Evolutionary conservation across 1,140 invertebrate genomes (phyloP).

Genomic region (Drosophila rufa): DNA sequence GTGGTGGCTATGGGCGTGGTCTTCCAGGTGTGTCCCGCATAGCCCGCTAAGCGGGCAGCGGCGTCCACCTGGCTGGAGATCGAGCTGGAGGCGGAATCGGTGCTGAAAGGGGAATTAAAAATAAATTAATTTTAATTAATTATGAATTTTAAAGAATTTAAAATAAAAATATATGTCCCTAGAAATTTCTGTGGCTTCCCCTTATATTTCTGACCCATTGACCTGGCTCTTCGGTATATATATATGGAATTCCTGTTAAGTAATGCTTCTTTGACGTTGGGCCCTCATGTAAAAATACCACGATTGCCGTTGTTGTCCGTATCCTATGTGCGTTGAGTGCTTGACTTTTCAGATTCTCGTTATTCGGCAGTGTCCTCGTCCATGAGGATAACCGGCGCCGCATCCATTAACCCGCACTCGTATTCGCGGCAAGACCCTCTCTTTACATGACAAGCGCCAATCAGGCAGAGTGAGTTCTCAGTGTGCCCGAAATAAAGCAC

Average conservation of each 20-base stretch:
- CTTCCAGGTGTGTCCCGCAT: slow-evolving; percentile 83
- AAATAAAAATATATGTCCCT: too few species aligned
- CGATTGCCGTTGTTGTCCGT: background rate
- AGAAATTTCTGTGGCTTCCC: too few species aligned
- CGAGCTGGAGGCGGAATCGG: slow-evolving; percentile 77
- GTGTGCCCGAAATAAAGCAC: slow-evolving; percentile 72
- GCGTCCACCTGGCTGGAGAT: slow-evolving; percentile 83
- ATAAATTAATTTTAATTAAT: background rate
- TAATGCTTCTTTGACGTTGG: background rate
- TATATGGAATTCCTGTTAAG: background rate
- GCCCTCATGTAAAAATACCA: background rate
- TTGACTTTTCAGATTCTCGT: slow-evolving; percentile 28
- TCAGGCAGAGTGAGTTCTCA: slow-evolving; percentile 49
- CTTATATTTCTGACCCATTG: background rate
- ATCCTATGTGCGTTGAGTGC: slow-evolving; percentile 5
- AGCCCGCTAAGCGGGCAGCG: slow-evolving; percentile 71
- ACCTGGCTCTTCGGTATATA: background rate
- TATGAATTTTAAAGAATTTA: too few species aligned
- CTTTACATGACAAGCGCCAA: slow-evolving; percentile 53
- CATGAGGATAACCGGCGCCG: slow-evolving; percentile 37
- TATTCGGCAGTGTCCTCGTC: slow-evolving; percentile 37
- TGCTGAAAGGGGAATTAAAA: slow-evolving; percentile 26
- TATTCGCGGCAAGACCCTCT: slow-evolving; percentile 11
- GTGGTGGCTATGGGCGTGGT: slow-evolving; percentile 82
- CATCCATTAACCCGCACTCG: slow-evolving; percentile 46